Base-by-base conservation (phyloP, 2,888 invertebrate species). In the Globia sparganii region DNA sequence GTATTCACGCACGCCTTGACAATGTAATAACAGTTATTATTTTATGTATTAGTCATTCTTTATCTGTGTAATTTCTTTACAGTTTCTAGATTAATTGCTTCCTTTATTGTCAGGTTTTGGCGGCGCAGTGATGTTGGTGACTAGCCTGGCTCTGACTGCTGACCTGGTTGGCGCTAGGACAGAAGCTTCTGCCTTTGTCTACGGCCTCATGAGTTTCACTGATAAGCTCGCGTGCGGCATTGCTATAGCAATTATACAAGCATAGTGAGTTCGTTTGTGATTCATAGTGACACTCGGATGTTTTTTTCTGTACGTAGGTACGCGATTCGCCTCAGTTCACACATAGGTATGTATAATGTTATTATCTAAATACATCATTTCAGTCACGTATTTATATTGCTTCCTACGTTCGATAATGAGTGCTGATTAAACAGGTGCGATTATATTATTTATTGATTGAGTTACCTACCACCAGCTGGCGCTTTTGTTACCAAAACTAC, bases 211-310 rank as follows among this genome's bases (percentile, higher is more conserved):
- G 98, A 99, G 99, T 93, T 99, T 99, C 91, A 97, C 98, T 18
- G 99, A 99, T 94, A 99, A 99, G 94, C 95, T 99, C 13, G 97
- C 98, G 1, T 99, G 99, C 94, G 99, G 99, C 13, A 86, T 98
- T 25, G 98, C 98, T 65, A 98, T 99, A 72, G 97, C 98, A 80
- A 86, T 98, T 9, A 98, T 99, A 89, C 99, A 99, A 93, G 97
- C 97, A 90, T 96, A 98, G 97, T 98, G 93, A 97, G 97, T 97
- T 81, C 65, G 37, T 73, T 28, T 58, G 69, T 75, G 80, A 78
- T 69, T 80, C 78, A 84, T 80, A 70, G 15, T 68, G 28, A 66
- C 43, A 43, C 28, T 18, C 2, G 18, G 58, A 18, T 53, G 21
- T 46, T 43, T 53, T 37, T 66, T 56, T 53, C 34, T 68, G 34